Evolutionary conservation across 2,888 invertebrate genomes (phyloP).

Genomic region (Mactromeris polynyma): DNA sequence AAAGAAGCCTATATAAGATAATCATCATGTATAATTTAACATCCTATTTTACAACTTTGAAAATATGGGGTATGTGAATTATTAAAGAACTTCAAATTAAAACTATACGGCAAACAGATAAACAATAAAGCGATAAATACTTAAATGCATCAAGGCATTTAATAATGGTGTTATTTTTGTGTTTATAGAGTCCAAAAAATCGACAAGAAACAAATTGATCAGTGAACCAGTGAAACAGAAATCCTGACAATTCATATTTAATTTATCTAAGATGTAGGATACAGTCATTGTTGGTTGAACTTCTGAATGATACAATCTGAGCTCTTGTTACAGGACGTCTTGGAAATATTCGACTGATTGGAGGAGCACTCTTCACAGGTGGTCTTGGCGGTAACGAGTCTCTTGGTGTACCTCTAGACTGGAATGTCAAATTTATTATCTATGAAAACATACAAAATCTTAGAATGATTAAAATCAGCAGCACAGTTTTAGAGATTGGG

Average conservation of each 20-base stretch:
- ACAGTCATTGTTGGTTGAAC: constrained; percentile 77
- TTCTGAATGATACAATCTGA: constrained; percentile 85
- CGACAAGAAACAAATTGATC: not conserved
- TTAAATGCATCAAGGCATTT: too few relatives aligned
- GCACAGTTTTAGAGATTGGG: too few relatives aligned
- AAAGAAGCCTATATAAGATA: constrained; percentile 24
- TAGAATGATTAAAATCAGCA: too few relatives aligned
- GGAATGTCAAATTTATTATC: constrained; percentile 40
- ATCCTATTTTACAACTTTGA: too few relatives aligned
- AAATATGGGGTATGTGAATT: too few relatives aligned
- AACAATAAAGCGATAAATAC: too few relatives aligned
- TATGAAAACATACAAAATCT: too few relatives aligned
- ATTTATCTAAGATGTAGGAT: constrained; percentile 75
- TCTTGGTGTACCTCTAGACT: constrained; percentile 83
- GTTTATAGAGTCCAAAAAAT: too few relatives aligned
- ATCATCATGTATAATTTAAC: too few relatives aligned
- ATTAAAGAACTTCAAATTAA: too few relatives aligned
- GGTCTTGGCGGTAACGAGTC: constrained; percentile 85
- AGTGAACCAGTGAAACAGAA: not conserved
- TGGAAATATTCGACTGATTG: constrained; percentile 85
- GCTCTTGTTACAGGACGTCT: constrained; percentile 81
- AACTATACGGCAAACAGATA: too few relatives aligned
- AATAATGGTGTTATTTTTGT: too few relatives aligned
- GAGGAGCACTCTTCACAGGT: constrained; percentile 86
- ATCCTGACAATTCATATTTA: not conserved